These are phyloP conservation scores for Zootoca vivipara DNA, from an alignment of 2,113 vertebrate genomes.

Conservation along the genomic window DNA sequence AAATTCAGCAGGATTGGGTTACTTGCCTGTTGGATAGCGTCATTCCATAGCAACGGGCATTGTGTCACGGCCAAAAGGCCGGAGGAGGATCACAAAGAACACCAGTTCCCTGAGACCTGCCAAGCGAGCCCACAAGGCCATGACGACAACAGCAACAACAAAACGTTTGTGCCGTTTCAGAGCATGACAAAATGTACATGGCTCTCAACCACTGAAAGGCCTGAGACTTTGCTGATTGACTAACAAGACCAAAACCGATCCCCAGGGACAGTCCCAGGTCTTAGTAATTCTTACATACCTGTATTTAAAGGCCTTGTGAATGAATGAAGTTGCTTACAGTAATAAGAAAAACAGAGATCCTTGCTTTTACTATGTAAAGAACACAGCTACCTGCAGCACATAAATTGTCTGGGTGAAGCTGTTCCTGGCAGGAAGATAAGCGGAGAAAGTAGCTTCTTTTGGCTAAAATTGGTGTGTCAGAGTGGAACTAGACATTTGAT, in stretches of 20 bases:
- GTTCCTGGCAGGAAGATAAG: background rate
- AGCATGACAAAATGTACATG: background rate
- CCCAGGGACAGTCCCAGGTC: background rate
- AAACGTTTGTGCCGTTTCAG: background rate
- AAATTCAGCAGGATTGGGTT: slow-evolving; percentile 70
- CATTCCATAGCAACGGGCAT: slow-evolving; percentile 51
- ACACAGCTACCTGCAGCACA: background rate
- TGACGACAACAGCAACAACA: slow-evolving; percentile 1
- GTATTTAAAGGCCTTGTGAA: background rate
- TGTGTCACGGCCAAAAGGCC: slow-evolving; percentile 31
- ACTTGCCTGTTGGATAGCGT: slow-evolving; percentile 56
- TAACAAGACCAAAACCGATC: background rate
- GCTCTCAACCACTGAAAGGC: background rate
- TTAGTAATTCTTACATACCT: background rate
- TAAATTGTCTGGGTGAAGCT: background rate
- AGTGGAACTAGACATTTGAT: no score
- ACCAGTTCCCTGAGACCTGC: slow-evolving; percentile 43
- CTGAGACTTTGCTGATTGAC: background rate
- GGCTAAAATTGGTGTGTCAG: background rate
- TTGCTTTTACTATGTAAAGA: background rate
- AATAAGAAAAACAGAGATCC: background rate
- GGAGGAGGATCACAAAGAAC: slow-evolving; percentile 35
- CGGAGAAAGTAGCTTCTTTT: background rate
- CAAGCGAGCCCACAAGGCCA: slow-evolving; percentile 35
- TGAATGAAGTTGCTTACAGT: background rate